Evolutionary conservation across 2,888 invertebrate genomes (phyloP), one percentile per base, ranked within the genome.

Genomic region (Antitype chi): DNA sequence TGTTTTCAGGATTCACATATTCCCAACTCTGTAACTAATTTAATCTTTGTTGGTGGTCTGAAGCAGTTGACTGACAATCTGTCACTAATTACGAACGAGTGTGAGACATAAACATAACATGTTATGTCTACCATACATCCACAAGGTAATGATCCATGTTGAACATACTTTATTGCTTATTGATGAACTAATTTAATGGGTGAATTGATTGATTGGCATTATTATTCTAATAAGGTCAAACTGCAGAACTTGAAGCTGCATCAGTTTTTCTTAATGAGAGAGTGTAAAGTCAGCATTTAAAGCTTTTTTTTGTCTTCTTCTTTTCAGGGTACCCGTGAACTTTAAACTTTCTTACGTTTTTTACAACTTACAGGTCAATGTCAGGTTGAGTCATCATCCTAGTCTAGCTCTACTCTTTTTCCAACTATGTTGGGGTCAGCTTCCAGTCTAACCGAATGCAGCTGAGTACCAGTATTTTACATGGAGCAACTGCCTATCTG

Each of bases 81-180:
- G 82, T 84, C 62, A 72, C 81, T 82, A 85, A 85, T 82, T 76
- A 76, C n/a, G 23, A 52, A 57, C 63, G 15, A 76, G 64, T 71
- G 82, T 15, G 38, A 52, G 52, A 15, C 8, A 73, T 64, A 85
- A 85, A 76, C 76, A 59, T 17, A 25, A 9, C 28, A 7, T 38
- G 69, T 62, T 63, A 81, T 70, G 66, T 52, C 32, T 52, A 23
- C 70, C 82, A 70, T 76, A 52, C 47, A 49, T 80, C 28, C 8
- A 70, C 49, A 57, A 62, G 52, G 49, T 66, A 43, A 82, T 77
- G 49, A 57, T 57, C 32, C 55, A 25, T 55, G 60, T 43, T 52
- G 4, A 52, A 73, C 76, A 25, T 13, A 49, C 11, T 76, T 60
- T 68, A 67, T 59, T 32, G 28, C 47, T 66, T 59, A 76, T 70